Evolutionary conservation across 2,113 vertebrate genomes (phyloP), one percentile per base, ranked within the genome.

Genomic region (Malurus elegans): DNA sequence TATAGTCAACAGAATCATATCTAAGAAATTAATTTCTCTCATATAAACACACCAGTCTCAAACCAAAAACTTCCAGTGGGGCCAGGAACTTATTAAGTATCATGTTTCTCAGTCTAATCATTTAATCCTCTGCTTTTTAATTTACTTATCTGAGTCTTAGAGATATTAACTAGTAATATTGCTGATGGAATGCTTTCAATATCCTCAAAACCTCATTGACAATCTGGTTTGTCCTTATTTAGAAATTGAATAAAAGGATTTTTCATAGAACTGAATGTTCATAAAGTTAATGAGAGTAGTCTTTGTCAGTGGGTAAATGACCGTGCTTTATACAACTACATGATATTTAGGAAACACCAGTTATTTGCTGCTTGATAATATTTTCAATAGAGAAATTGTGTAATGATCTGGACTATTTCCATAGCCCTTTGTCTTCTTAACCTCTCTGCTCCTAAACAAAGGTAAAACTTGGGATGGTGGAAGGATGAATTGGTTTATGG

Each of bases 161-260:
- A 79, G 86, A 75, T 73, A 93, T 88, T 89, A 80, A 74, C 25
- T 62, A 48, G 36, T 85, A 70, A 40, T 6, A 10, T 38, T 78
- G 73, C 38, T 88, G 82, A 73, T 65, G 26, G 65, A 84, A 58
- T 92, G 34, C 61, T 84, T 90, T 65, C 24, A 42, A 13, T 70
- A 86, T 69, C 29, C 75, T 81, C 61, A 62, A 60, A 86, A 78
- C 85, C 75, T 69, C 29, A 23, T 47, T 90, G 78, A 31, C 53
- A 64, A 3, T 84, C 78, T 91, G 34, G 6, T 61, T 92, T 79
- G 42, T 51, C 81, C 69, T 80, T 75, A 42, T 69, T 75, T 72
- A 93, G 51, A 76, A 83, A 86, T 65, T 24, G 32, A 90, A 40
- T 69, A 72, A 71, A 94, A 74, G n/a, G 20, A 58, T 95, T 96